Conservation (phyloP, 64 coral and sea anemone genomes). For the Pocillopora verrucosa region DNA sequence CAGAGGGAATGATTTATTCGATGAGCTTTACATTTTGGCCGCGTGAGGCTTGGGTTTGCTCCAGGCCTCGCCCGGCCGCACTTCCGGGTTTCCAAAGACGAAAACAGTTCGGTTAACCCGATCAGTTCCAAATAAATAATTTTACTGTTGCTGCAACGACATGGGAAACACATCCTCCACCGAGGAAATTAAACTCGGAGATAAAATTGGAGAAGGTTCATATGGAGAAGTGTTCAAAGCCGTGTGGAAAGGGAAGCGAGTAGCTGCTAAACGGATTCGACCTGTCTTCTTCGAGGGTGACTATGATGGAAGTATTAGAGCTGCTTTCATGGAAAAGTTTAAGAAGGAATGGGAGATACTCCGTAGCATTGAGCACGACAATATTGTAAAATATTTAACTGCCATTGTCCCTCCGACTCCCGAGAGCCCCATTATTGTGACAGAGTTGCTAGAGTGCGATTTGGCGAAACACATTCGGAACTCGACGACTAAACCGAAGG, state of each 20-base stretch:
- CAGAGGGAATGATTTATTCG: too few species aligned
- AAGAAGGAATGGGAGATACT: constrained; percentile 84
- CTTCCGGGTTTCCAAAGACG: not conserved
- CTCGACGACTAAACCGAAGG: constrained; percentile 28
- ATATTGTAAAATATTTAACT: constrained; percentile 84
- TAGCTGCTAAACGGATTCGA: constrained; percentile 79
- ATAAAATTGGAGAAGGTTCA: constrained; percentile 80
- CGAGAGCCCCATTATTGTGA: constrained; percentile 77
- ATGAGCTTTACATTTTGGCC: too few species aligned
- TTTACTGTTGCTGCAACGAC: not conserved
- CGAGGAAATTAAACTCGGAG: constrained; percentile 66
- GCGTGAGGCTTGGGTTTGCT: too few species aligned
- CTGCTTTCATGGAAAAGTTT: constrained; percentile 55
- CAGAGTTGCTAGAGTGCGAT: constrained; percentile 69
- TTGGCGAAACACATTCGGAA: constrained; percentile 56
- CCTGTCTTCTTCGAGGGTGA: constrained; percentile 75
- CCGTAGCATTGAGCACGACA: constrained; percentile 60
- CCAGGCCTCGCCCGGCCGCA: not conserved
- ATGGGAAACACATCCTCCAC: constrained; percentile 67
- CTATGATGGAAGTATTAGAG: constrained; percentile 44
- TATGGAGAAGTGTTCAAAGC: constrained; percentile 81
- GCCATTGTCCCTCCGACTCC: constrained; percentile 55
- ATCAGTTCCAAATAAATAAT: too few species aligned
- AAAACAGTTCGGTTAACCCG: too few species aligned
- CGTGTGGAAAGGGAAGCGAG: constrained; percentile 55